Base-by-base conservation (phyloP, 2,113 vertebrate genomes). In the Hiodon tergisus region DNA sequence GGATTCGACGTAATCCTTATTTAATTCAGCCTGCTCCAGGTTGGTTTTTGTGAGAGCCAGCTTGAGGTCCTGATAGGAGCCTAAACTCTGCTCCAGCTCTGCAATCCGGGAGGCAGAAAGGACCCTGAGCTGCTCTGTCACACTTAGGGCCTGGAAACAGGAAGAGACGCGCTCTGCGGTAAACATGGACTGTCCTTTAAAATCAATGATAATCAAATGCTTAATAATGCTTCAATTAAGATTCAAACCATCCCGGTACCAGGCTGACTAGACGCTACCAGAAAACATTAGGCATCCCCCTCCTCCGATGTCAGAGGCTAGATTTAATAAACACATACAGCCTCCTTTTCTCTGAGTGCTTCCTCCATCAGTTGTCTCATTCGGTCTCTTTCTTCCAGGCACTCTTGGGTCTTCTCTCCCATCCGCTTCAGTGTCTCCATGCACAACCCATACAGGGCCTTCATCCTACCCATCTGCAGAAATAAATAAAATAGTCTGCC, bases 41-140 rank as follows among this genome's bases (percentile, higher is more conserved):
- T 88, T 86, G 10, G 92, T 83, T 2, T 83, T 82, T 4, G 75
- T 82, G 6, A 98, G 86, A 31, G 93, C 85, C 0, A 3, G 73
- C 66, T 86, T 79, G 73, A 98, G 89, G 54, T 90, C 78, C 66
- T 67, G 79, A 72, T 92, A 88, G 57, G 90, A 92, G 2, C 88
- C 89, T 47, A 92, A 54, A 67, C 85, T 86, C 78, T 85, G 87
- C 73, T 94, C 81, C 16, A 94, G 85, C 7, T 85, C 80, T 50
- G 85, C 86, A 67, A 94, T 89, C 70, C 89, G 89, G 58, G 77
- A 62, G 0, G 89, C 79, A 71, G 89, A 87, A 0, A 91, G 91
- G 9, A 58, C 82, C 76, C 90, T 87, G 74, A 96, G 83, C 75
- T 88, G 89, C 46, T 95, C 92, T 57, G 89, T 81, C 1, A 85